phyloP scores from a whole-genome alignment of 2,113 vertebrate species.

The Andinoacara biseriatus region DNA sequence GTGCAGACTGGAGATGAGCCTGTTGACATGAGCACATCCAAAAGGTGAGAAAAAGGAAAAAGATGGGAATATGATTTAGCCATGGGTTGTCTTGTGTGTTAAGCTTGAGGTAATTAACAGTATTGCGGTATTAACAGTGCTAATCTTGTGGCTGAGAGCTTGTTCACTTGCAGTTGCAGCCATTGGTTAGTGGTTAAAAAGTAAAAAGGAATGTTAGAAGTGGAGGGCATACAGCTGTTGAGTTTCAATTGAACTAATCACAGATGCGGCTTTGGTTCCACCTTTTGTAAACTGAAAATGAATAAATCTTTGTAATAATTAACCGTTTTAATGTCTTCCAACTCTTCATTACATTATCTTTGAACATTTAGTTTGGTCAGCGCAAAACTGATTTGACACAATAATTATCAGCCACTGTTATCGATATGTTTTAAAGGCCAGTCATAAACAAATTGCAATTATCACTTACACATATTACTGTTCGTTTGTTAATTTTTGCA shows the following conservation, averaged over 20 bases:
- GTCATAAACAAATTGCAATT: conserved; percentile 5
- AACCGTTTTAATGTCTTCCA: background rate
- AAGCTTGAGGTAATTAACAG: background rate
- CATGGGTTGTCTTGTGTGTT: background rate
- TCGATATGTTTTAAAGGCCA: background rate
- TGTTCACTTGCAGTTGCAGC: background rate
- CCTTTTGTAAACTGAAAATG: background rate
- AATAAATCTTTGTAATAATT: background rate
- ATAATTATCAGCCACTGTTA: background rate
- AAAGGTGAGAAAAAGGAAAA: conserved; percentile 83
- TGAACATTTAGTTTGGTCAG: background rate
- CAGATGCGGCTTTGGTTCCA: rapidly evolving
- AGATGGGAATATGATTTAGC: background rate
- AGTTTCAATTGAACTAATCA: background rate
- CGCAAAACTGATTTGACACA: background rate
- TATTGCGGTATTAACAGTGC: background rate
- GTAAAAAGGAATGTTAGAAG: background rate
- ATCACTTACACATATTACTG: conserved; percentile 4
- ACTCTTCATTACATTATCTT: background rate
- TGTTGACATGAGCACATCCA: conserved; percentile 96
- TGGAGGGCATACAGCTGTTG: background rate
- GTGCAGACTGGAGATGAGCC: conserved; percentile 88
- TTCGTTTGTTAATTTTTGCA: background rate
- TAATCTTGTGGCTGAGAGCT: background rate
- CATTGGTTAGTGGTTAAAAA: background rate